A percentile compares a stretch with the other conserved stretches of the same genome.
phyloP scores from a whole-genome alignment of 2,888 invertebrate genomes.

The Cyclophora punctaria region DNA sequence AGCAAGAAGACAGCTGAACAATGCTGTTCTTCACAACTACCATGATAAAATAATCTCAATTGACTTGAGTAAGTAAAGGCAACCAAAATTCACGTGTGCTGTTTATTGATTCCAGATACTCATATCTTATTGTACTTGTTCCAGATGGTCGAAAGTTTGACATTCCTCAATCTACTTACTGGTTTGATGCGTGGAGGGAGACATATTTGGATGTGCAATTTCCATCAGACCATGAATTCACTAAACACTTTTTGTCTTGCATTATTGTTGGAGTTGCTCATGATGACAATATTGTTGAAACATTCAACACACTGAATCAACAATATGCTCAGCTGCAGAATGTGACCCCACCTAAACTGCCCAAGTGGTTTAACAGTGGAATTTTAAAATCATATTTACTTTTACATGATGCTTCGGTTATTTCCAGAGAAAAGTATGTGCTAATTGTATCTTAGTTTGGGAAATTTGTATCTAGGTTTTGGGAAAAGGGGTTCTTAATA shows the following conservation, averaged over 20 bases:
- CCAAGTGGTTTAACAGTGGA: conserved; percentile 87
- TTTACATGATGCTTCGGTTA: conserved; percentile 86
- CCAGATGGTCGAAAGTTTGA: conserved; percentile 76
- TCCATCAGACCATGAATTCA: conserved; percentile 96
- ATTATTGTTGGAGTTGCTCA: conserved; percentile 83
- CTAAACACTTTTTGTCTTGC: conserved; percentile 90
- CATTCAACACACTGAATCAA: conserved; percentile 86
- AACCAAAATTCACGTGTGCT: too few species aligned
- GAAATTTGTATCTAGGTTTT: too few species aligned
- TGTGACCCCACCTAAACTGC: conserved; percentile 83
- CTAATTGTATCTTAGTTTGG: neutral
- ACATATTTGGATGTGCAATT: conserved; percentile 91
- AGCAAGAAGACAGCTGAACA: conserved; percentile 89
- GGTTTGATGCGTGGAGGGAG: conserved; percentile 97
- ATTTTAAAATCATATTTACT: conserved; percentile 92
- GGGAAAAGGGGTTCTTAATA: neutral
- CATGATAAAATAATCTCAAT: conserved; percentile 70
- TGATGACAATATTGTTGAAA: conserved; percentile 86
- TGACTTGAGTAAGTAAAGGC: conserved; percentile 63
- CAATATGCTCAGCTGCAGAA: conserved; percentile 86
- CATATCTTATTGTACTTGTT: conserved; percentile 14
- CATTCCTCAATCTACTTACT: conserved; percentile 86
- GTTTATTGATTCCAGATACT: too few species aligned
- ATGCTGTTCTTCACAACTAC: conserved; percentile 80
- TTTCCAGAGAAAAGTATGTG: conserved; percentile 83